These are phyloP conservation scores for Crenuchus spilurus DNA, from an alignment of 2,797 vertebrate genomes.

Conservation along the genomic window DNA sequence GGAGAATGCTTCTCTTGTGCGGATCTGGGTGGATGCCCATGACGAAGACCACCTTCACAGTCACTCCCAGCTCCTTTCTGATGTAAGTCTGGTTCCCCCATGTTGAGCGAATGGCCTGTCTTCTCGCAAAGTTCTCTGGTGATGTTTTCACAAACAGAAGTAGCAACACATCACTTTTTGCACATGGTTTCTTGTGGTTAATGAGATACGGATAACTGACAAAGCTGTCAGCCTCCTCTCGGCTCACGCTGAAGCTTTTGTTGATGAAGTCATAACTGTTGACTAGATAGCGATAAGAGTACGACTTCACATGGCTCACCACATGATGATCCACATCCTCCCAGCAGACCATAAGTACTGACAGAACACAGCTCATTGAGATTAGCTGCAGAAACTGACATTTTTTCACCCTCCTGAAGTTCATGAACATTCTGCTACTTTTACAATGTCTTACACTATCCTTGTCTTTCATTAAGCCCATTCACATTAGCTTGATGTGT, in stretches of 20 bases:
- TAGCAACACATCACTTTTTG: constrained; percentile 80
- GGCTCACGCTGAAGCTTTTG: constrained; percentile 75
- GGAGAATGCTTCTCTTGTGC: constrained; percentile 56
- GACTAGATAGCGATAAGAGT: constrained; percentile 88
- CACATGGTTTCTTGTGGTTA: constrained; percentile 67
- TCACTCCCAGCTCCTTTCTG: constrained; percentile 72
- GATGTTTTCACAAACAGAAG: constrained; percentile 90
- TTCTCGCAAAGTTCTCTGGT: constrained; percentile 81
- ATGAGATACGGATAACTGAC: constrained; percentile 68
- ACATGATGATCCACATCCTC: constrained; percentile 80
- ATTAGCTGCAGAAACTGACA: constrained; percentile 81
- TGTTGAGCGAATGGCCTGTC: constrained; percentile 85
- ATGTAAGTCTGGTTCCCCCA: constrained; percentile 90
- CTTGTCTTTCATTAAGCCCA: constrained; percentile 52
- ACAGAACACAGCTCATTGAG: constrained; percentile 82
- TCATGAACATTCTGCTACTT: constrained; percentile 82
- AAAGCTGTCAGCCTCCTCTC: constrained; percentile 56
- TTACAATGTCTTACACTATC: background rate
- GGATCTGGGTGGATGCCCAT: constrained; percentile 74
- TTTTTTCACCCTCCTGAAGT: constrained; percentile 83
- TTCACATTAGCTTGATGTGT: constrained; percentile 39
- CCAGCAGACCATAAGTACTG: constrained; percentile 84
- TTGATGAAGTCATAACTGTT: constrained; percentile 90
- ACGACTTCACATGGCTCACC: constrained; percentile 87
- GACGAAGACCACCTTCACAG: constrained; percentile 85